Percentiles rank a stretch among this genome's conserved stretches.
Evolutionary conservation across 2,888 invertebrate species (phyloP).

Genomic region (Iphiclides podalirius): DNA sequence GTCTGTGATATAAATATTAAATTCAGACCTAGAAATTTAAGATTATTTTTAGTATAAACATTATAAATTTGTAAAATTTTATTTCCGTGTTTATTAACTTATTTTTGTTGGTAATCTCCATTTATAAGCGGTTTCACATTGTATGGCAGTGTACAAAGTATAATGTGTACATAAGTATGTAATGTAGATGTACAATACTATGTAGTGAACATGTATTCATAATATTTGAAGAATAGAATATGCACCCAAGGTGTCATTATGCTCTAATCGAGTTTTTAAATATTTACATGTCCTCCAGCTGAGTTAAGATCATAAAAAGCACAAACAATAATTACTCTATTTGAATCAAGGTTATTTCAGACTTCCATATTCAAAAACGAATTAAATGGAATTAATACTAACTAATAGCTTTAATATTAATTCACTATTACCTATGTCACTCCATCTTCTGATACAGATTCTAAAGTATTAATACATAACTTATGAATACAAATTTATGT

Average conservation of each 20-base stretch:
- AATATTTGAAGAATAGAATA: constrained; percentile 9
- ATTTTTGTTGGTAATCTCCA: constrained; percentile 36
- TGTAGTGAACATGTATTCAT: constrained; percentile 4
- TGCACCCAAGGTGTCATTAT: constrained; percentile 4
- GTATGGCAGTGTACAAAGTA: constrained; percentile 48
- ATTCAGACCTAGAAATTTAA: constrained; percentile 39
- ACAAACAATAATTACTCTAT: not conserved
- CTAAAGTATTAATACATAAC: too few species aligned
- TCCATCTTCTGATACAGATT: too few species aligned
- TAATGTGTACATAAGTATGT: constrained; percentile 47
- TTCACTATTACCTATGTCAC: too few species aligned
- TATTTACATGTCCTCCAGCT: not conserved
- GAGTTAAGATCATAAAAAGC: not conserved
- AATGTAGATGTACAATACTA: constrained; percentile 21
- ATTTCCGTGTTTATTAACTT: constrained; percentile 22
- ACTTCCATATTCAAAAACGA: not conserved
- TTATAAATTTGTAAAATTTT: constrained; percentile 15
- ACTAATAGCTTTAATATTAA: too few species aligned
- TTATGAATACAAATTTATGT: too few species aligned
- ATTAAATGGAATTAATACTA: not conserved
- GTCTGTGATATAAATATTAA: constrained; percentile 73
- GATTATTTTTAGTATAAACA: constrained; percentile 18
- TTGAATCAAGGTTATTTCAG: not conserved
- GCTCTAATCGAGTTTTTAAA: not conserved
- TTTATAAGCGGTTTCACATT: constrained; percentile 33